These are phyloP conservation scores for Virgularia gustaviana DNA, from an alignment of 92 coral and sea anemone species.

Conservation along the genomic window DNA sequence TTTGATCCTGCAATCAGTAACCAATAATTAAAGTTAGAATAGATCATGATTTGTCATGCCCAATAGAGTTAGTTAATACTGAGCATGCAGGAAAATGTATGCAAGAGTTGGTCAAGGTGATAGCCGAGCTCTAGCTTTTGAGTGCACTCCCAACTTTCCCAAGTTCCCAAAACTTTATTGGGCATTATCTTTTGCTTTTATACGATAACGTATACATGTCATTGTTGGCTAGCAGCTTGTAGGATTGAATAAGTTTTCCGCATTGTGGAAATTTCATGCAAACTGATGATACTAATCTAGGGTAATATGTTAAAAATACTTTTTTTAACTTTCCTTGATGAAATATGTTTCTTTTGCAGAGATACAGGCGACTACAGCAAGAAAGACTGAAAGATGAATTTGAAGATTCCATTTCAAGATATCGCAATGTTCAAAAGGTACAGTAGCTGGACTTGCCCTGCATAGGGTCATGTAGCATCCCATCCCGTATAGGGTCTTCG, in stretches of 20 bases:
- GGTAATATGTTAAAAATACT: background rate
- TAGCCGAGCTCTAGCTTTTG: too few relatives aligned
- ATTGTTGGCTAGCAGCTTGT: too few relatives aligned
- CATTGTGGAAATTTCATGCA: too few relatives aligned
- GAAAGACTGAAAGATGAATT: conserved; percentile 89
- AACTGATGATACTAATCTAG: background rate
- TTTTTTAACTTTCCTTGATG: background rate
- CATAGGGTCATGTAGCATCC: too few relatives aligned
- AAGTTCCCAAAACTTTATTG: too few relatives aligned
- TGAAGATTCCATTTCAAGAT: conserved; percentile 80
- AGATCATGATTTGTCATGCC: too few relatives aligned
- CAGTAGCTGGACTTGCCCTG: background rate
- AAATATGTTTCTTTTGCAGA: conserved; percentile 62
- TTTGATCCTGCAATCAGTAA: background rate
- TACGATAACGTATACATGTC: too few relatives aligned
- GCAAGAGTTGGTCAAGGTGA: too few relatives aligned
- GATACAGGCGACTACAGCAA: conserved; percentile 80
- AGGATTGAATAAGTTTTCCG: background rate
- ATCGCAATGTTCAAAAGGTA: conserved; percentile 89
- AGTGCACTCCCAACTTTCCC: too few relatives aligned
- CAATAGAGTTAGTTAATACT: background rate
- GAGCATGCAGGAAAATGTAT: background rate
- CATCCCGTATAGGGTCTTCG: too few relatives aligned
- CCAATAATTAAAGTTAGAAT: background rate
- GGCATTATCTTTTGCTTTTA: too few relatives aligned